Evolutionary conservation across 2,797 vertebrate species (phyloP).

Genomic region (Macropodus opercularis): DNA sequence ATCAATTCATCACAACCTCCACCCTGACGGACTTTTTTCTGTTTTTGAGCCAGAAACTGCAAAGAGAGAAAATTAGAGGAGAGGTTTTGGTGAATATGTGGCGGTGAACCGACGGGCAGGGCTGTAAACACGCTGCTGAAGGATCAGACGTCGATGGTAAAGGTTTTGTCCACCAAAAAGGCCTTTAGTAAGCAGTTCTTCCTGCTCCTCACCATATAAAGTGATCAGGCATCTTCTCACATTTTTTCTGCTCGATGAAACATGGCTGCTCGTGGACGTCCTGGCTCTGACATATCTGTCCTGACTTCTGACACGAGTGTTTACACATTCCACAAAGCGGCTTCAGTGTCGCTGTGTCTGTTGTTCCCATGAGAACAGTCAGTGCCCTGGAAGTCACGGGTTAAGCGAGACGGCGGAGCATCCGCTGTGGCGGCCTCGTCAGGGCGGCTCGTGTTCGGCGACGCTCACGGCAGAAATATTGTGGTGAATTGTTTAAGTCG

Average conservation of each 20-base stretch:
- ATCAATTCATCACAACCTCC: slow-evolving; percentile 64
- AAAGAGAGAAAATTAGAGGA: slow-evolving; percentile 33
- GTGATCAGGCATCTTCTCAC: too few species aligned
- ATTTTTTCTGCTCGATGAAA: background rate
- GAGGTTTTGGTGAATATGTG: slow-evolving; percentile 31
- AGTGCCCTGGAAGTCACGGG: background rate
- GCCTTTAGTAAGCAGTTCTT: too few species aligned
- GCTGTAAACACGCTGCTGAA: slow-evolving; percentile 1
- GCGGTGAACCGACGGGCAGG: slow-evolving; percentile 29
- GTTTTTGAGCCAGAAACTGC: slow-evolving; percentile 9
- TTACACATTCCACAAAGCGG: slow-evolving; percentile 7
- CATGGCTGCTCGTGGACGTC: background rate
- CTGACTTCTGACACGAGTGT: background rate
- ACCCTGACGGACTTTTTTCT: slow-evolving; percentile 9
- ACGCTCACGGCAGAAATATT: too few species aligned
- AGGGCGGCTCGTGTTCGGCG: background rate
- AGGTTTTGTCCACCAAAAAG: too few species aligned
- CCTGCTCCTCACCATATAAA: too few species aligned
- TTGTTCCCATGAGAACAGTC: background rate
- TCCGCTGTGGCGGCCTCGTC: background rate
- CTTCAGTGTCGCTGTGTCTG: background rate
- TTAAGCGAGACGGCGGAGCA: background rate
- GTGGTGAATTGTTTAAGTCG: too few species aligned
- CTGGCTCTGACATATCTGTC: background rate
- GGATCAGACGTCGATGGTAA: too few species aligned